phyloP scores from a whole-genome alignment of 2,888 invertebrate species.

The Trachelus iudaicus region DNA sequence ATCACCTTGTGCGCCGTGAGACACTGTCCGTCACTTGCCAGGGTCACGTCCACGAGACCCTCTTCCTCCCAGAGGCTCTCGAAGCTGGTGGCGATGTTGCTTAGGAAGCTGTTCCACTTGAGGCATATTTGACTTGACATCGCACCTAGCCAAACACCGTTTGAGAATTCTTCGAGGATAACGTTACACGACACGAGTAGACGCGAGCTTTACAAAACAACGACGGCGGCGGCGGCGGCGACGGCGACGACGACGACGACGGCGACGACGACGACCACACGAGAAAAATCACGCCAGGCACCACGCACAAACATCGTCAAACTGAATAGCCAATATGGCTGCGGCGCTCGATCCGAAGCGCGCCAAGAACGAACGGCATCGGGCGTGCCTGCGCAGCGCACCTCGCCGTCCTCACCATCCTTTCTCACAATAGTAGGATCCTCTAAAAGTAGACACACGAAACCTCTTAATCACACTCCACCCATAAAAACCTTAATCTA shows the following conservation, averaged over 20 bases:
- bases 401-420: not conserved
- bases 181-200: not conserved
- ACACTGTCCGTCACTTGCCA: constrained; percentile 75
- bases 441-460: not conserved
- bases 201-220: not conserved
- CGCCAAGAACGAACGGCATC: constrained; percentile 33
- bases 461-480: not conserved
- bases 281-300: constrained; percentile 36
- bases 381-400: not conserved
- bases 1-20: constrained; percentile 78
- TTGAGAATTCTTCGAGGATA: not conserved
- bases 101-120: constrained; percentile 78
- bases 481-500: not conserved
- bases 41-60: constrained; percentile 75
- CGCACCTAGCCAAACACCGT: constrained; percentile 4
- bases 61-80: constrained; percentile 75
- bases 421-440: not conserved
- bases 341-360: constrained; percentile 33
- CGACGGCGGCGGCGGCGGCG: not conserved
- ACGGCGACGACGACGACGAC: constrained; percentile 14
- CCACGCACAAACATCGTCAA: constrained; percentile 46
- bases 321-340: constrained; percentile 37
- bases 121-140: constrained; percentile 73
- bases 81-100: constrained; percentile 73
- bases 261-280: constrained; percentile 23